Evolutionary conservation across 2,888 invertebrate species (phyloP), one percentile per base, ranked within the genome.

Genomic region (Mechanitis messenoides): DNA sequence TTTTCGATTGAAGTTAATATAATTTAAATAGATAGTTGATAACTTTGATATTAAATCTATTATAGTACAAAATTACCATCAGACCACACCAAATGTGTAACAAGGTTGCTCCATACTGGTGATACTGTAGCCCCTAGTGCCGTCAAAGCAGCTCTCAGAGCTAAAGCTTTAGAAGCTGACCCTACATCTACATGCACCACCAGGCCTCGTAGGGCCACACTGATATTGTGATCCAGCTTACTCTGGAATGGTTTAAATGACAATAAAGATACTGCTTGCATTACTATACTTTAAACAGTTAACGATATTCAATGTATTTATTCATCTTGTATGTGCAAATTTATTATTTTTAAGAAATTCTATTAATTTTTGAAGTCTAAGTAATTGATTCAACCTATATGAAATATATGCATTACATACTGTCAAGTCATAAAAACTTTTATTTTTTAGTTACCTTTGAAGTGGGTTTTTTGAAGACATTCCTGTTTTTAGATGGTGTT

Each of bases 41-140:
- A 38, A 38, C 38, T 38, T 38, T 38, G 7, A 38, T 6, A 38
- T 38, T 1, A 42, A 42, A 7, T 42, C 9, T 9, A 42, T 42
- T 42, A 2, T 9, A 9, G 42, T 11, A 9, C 1, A 42, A 42
- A 67, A 70, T 67, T 64, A 87, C 89, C 85, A 60, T 87, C 77
- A 4, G 80, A 72, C 89, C 89, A 90, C 0, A 90, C 70, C 0
- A 89, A 71, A 69, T 90, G 89, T 0, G 89, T 89, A 38, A 90
- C 84, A 0, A 86, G 74, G 0, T 86, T 85, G 57, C 75, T 84
- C 88, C 89, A 90, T 0, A 71, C 42, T 0, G 80, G 80, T 61
- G 81, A 75, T 0, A 89, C 84, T 0, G 82, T 74, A 0, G 89
- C 88, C 0, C 89, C 89, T 0, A 90, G 72, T 0, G 87, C 88